Base-by-base conservation (phyloP, 1,140 invertebrate genomes). In the Sipha flava region DNA sequence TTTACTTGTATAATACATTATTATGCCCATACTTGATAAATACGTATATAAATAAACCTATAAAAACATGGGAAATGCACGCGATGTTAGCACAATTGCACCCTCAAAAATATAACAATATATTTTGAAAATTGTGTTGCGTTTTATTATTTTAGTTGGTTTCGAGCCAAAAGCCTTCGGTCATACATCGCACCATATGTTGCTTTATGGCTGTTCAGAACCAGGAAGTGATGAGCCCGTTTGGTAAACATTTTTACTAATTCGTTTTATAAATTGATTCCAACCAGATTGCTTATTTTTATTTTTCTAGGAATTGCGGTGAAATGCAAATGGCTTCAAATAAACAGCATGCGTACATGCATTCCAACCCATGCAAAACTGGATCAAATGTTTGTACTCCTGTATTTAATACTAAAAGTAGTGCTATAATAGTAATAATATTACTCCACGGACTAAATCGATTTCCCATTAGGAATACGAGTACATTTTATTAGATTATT, bases 161-260 rank as follows among this genome's bases (percentile, higher is more conserved):
- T 99, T 97, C 86, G 89, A 95, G 85, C 96, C 98, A 6, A 95
- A 97, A 85, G 95, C 95, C 1, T 92, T 93, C 2, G 95, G 93
- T 91, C 86, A 92, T 82, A 93, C 91, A 2, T 94, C 95, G 12
- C 98, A 99, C 87, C 98, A 99, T 85, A 98, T 99, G 90, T 87
- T 99, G 80, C 86, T 99, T 0, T 99, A 97, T 86, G 97, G 97
- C 14, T 99, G 98, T 83, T 88, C 89, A 34, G 87, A 88, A 81
- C 96, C 97, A 5, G 96, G 96, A 47, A 91, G 89, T 49, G 86
- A 89, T 75, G 89, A 93, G 81, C 85, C 88, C 54, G 91, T 93
- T 54, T 98, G 96, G 95, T 93, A 86, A 87, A 87, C 83, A 68
- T 6, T n/a, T 70, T 18, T 18, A 43, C 77, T 80, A 14, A 4